Evolutionary conservation across 2,113 vertebrate genomes (phyloP).

Genomic region (Peromyscus californicus): DNA sequence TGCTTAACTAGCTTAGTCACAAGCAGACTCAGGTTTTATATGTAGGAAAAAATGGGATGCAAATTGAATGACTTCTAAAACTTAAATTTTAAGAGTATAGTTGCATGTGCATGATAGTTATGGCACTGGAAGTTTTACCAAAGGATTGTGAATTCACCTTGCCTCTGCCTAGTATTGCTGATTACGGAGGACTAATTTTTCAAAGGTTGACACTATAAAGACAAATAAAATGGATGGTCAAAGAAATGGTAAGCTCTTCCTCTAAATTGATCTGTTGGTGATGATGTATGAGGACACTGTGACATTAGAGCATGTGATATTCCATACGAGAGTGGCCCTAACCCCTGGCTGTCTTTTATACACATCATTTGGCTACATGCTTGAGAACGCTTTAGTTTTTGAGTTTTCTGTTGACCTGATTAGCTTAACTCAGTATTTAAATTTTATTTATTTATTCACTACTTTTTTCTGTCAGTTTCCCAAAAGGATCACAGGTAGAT

Average conservation of each 20-base stretch:
- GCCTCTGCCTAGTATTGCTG: background rate
- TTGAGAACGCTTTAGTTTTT: constrained; percentile 14
- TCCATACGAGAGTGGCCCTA: background rate
- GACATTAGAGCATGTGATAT: fast-evolving
- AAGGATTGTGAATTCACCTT: background rate
- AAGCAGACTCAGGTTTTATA: background rate
- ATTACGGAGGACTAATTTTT: background rate
- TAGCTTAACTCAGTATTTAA: constrained; percentile 71
- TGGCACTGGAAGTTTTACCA: background rate
- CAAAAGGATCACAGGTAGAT: constrained; percentile 52
- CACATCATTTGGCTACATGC: background rate
- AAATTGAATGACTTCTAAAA: background rate
- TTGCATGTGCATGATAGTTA: background rate
- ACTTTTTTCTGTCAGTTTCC: constrained; percentile 68
- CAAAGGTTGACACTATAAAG: background rate
- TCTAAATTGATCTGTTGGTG: background rate
- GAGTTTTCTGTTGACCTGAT: constrained; percentile 52
- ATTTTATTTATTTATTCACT: constrained; percentile 80
- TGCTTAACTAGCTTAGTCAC: background rate
- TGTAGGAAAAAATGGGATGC: background rate
- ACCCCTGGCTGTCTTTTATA: background rate
- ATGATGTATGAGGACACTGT: background rate
- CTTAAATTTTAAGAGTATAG: background rate
- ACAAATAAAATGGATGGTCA: background rate
- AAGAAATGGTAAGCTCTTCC: background rate